These are phyloP conservation scores for Acleris cristana DNA, from an alignment of 2,888 invertebrate genomes.

Conservation along the genomic window DNA sequence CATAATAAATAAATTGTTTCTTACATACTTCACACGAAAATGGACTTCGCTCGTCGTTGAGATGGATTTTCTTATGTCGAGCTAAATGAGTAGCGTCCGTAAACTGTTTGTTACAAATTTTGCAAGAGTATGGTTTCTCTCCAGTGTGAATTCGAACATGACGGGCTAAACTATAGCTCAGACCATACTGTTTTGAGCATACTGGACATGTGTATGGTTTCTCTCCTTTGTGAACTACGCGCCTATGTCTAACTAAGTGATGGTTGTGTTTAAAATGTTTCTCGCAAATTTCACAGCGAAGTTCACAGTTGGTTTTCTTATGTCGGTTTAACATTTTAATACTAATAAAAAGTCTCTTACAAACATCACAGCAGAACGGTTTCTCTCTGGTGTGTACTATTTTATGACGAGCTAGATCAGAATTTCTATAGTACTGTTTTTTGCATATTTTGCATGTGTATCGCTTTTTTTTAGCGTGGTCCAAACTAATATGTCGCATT, in stretches of 20 bases:
- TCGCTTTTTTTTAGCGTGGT: not conserved
- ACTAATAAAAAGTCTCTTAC: not conserved
- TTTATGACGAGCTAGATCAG: not conserved
- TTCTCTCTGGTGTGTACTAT: not conserved
- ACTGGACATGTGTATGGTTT: not conserved
- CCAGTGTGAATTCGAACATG: conserved; percentile 1
- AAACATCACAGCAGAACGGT: not conserved
- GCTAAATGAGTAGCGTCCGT: not conserved
- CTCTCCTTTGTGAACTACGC: not conserved
- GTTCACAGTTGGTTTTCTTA: not conserved
- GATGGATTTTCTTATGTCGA: too few species aligned
- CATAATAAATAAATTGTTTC: too few species aligned
- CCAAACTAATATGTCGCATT: not conserved
- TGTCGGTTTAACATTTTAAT: not conserved
- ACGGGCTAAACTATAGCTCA: not conserved
- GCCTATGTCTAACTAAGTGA: too few species aligned
- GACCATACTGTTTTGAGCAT: not conserved
- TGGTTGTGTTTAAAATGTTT: too few species aligned
- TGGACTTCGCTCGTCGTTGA: too few species aligned
- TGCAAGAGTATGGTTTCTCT: not conserved
- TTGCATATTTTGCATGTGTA: not conserved
- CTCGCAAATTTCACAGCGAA: too few species aligned
- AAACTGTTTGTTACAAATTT: not conserved
- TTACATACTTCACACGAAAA: too few species aligned
- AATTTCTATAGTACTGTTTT: not conserved